A percentile compares a stretch with the other conserved stretches of the same genome.
These are phyloP conservation scores for Scolanthus callimorphus DNA, from an alignment of 92 coral and sea anemone species.

Conservation along the genomic window DNA sequence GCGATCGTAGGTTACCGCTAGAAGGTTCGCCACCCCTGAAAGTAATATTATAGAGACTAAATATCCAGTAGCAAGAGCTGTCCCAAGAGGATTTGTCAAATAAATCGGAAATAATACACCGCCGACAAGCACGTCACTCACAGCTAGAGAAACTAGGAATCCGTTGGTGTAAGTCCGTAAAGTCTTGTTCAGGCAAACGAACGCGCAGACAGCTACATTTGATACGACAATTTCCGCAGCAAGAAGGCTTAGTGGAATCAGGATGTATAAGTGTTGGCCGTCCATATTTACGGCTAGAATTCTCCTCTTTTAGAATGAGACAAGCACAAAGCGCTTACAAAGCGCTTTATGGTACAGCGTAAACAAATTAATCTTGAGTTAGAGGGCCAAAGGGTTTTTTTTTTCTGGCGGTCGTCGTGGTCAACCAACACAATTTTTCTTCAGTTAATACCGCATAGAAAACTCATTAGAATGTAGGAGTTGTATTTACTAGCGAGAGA, in stretches of 20 bases:
- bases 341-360: too few species aligned
- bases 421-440: too few species aligned
- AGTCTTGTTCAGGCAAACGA: constrained; percentile 54
- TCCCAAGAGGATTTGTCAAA: constrained; percentile 44
- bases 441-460: too few species aligned
- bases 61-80: constrained; percentile 45
- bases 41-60: constrained; percentile 51
- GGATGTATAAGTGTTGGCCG: constrained; percentile 7
- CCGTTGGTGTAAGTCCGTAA: constrained; percentile 66
- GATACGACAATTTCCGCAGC: constrained; percentile 44
- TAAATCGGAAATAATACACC: constrained; percentile 62
- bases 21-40: constrained; percentile 71
- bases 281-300: too few species aligned
- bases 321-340: too few species aligned
- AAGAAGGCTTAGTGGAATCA: constrained; percentile 41
- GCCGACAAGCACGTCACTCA: constrained; percentile 67
- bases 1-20: constrained; percentile 73
- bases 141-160: constrained; percentile 67
- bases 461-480: too few species aligned
- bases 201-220: constrained; percentile 62
- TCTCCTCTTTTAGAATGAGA: too few species aligned
- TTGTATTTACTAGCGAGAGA: too few species aligned
- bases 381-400: too few species aligned
- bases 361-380: too few species aligned
- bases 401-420: too few species aligned